These are phyloP conservation scores for Tribolium freemani DNA, from an alignment of 2,888 invertebrate species.

Conservation along the genomic window DNA sequence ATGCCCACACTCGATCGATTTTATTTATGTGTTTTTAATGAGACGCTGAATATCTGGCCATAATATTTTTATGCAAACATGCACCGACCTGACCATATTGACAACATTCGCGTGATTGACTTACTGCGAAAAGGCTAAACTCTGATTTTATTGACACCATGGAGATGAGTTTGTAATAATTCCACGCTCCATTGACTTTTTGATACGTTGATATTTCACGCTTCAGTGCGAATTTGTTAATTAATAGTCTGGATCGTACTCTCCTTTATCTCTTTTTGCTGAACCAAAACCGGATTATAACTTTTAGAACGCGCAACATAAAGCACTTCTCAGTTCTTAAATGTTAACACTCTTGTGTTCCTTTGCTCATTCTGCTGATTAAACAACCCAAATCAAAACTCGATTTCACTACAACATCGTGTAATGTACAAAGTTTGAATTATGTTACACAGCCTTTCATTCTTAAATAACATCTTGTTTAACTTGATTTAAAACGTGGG, in stretches of 20 bases:
- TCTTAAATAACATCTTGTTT: not conserved
- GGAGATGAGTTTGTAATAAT: constrained; percentile 31
- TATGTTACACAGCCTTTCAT: not conserved
- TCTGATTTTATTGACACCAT: not conserved
- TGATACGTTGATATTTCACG: constrained; percentile 14
- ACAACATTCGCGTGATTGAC: constrained; percentile 7
- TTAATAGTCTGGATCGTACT: constrained; percentile 9
- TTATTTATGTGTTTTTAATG: constrained; percentile 52
- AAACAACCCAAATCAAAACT: not conserved
- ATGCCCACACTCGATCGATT: constrained; percentile 45
- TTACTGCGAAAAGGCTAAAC: not conserved
- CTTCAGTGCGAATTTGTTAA: constrained; percentile 9
- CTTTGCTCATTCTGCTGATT: not conserved
- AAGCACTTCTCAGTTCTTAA: not conserved
- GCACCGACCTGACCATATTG: constrained; percentile 2
- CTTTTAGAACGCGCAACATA: not conserved
- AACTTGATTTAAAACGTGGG: not conserved
- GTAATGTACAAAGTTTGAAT: not conserved
- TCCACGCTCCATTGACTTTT: constrained; percentile 16
- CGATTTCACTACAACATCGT: not conserved
- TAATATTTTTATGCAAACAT: constrained; percentile 44
- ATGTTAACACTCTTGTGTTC: not conserved
- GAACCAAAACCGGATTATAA: not conserved
- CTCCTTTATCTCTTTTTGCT: not conserved
- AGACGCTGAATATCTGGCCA: constrained; percentile 47